A percentile compares a stretch with the other conserved stretches of the same genome.
phyloP scores from a whole-genome alignment of 1,140 invertebrate genomes.

The Camponotus floridanus region DNA sequence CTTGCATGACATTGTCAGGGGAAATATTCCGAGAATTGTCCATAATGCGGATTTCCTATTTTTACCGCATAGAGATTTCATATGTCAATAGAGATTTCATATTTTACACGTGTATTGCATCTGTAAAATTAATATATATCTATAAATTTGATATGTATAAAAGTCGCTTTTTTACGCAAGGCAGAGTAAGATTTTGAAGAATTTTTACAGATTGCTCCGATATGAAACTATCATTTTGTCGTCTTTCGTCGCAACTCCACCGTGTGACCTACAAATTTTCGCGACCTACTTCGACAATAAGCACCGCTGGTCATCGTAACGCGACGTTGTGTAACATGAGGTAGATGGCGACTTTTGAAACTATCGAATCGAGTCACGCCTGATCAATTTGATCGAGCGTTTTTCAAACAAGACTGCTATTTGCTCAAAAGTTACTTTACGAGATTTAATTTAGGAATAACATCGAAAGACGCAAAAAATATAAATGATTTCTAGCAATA shows the following conservation, averaged over 20 bases:
- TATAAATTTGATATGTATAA: background rate
- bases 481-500: background rate
- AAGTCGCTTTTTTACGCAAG: background rate
- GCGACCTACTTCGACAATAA: conserved; percentile 68
- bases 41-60: background rate
- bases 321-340: conserved; percentile 48
- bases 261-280: conserved; percentile 71
- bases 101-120: background rate
- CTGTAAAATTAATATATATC: too few relatives aligned
- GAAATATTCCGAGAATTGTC: conserved; percentile 44
- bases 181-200: background rate
- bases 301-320: conserved; percentile 42
- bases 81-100: too few relatives aligned
- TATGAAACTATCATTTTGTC: conserved; percentile 38
- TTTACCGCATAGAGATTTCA: background rate
- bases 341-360: conserved; percentile 14
- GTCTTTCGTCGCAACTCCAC: conserved; percentile 19
- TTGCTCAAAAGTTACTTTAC: background rate
- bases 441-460: background rate
- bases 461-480: background rate
- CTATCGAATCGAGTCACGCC: conserved; percentile 1
- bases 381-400: background rate
- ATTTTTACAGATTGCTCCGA: conserved; percentile 21
- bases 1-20: conserved; percentile 47
- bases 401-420: background rate